These are phyloP conservation scores for Gastracanthus pulcherrimus DNA, from an alignment of 2,888 invertebrate species.

Conservation along the genomic window DNA sequence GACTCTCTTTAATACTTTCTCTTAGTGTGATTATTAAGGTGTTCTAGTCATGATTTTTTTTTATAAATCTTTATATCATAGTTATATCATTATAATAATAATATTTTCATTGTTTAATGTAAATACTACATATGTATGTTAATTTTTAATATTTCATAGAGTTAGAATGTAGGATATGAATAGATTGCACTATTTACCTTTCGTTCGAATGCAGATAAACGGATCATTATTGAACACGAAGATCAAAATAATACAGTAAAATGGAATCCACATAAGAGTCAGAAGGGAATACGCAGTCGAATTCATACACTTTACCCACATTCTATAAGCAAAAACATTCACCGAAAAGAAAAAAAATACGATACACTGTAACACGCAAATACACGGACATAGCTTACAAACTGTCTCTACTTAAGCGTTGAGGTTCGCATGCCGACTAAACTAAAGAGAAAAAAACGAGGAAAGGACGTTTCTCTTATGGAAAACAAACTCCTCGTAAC, in stretches of 20 bases:
- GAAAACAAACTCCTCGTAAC: constrained; percentile 55
- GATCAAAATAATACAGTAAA: neutral
- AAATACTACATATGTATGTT: constrained; percentile 30
- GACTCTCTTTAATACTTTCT: constrained; percentile 36
- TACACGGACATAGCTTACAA: constrained; percentile 37
- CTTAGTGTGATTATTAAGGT: constrained; percentile 20
- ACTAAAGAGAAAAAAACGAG: neutral
- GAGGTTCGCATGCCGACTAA: constrained; percentile 25
- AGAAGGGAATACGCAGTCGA: constrained; percentile 12
- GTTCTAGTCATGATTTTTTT: constrained; percentile 35
- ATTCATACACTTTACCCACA: neutral
- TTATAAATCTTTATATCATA: constrained; percentile 39
- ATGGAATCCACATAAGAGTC: neutral
- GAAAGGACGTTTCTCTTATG: neutral
- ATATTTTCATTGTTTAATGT: constrained; percentile 35
- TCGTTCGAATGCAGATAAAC: constrained; percentile 4
- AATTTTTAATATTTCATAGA: constrained; percentile 26
- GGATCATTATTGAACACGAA: neutral
- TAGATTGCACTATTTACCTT: constrained; percentile 18
- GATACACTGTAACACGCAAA: constrained; percentile 16
- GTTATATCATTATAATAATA: constrained; percentile 19
- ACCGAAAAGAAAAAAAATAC: constrained; percentile 6
- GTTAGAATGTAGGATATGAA: neutral
- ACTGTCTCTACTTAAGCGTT: constrained; percentile 27
- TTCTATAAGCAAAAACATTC: constrained; percentile 6